A percentile compares a stretch with the other conserved stretches of the same genome.
Evolutionary conservation across 2,797 vertebrate species (phyloP).

Genomic region (Eulemur coronatus): DNA sequence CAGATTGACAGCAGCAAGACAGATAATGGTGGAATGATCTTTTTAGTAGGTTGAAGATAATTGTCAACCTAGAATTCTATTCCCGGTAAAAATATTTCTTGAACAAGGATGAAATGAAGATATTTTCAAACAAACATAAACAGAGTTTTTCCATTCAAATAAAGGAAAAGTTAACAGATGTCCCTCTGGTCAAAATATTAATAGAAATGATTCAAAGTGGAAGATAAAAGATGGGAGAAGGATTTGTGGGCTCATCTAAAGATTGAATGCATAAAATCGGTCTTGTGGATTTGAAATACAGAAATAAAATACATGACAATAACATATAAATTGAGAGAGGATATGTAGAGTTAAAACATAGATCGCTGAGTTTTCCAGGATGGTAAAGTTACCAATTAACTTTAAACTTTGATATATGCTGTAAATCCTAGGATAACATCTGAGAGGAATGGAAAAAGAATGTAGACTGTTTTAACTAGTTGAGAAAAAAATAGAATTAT

Average conservation of each 20-base stretch:
- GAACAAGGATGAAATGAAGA: slow-evolving; percentile 31
- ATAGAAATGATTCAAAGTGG: background rate
- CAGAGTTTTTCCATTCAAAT: background rate
- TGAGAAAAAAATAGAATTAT: background rate
- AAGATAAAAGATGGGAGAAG: background rate
- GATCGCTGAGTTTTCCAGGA: background rate
- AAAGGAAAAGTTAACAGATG: background rate
- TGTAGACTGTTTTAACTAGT: background rate
- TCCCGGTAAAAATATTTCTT: background rate
- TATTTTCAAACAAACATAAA: slow-evolving; percentile 1
- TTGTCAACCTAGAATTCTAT: slow-evolving; percentile 3
- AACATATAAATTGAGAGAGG: background rate
- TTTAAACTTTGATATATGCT: background rate
- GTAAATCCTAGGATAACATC: background rate
- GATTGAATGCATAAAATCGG: background rate
- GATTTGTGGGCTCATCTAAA: background rate
- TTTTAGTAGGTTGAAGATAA: background rate
- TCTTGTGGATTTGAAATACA: background rate
- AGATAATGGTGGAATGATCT: background rate
- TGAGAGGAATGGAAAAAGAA: background rate
- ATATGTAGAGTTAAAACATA: background rate
- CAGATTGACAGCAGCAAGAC: background rate
- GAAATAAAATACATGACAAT: background rate
- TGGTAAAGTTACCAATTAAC: background rate
- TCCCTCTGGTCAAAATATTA: background rate